These are phyloP conservation scores for Chiropotes sagulatus DNA, from an alignment of 2,797 vertebrate genomes.

Conservation along the genomic window DNA sequence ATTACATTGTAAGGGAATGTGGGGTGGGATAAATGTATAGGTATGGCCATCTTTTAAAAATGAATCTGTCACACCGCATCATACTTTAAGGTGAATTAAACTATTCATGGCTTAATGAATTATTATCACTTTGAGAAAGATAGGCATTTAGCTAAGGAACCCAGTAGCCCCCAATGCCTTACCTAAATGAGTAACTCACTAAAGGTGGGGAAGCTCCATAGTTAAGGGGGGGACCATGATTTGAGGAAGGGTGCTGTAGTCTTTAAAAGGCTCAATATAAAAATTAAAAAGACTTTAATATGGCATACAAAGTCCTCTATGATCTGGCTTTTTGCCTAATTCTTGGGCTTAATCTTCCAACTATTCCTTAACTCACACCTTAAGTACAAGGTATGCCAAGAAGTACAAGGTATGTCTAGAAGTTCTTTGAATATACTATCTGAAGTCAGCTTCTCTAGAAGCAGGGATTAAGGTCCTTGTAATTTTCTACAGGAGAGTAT, in stretches of 20 bases:
- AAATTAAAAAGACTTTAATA: neutral
- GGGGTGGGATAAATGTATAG: neutral
- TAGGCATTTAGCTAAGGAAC: neutral
- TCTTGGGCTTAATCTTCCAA: constrained; percentile 5
- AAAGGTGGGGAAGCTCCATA: neutral
- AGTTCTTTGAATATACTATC: neutral
- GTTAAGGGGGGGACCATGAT: neutral
- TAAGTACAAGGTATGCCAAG: neutral
- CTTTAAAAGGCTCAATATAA: neutral
- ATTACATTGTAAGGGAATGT: neutral
- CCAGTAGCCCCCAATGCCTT: neutral
- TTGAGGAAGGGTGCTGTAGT: neutral
- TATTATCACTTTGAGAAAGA: neutral
- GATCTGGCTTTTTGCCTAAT: neutral
- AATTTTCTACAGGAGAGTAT: neutral
- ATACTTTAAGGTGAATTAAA: neutral
- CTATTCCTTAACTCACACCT: neutral
- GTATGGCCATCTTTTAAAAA: neutral
- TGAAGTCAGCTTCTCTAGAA: neutral
- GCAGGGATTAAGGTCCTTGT: neutral
- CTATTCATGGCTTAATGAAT: neutral
- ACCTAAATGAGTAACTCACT: neutral
- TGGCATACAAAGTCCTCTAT: neutral
- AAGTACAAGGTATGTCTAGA: neutral
- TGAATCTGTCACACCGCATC: neutral